These are phyloP conservation scores for Thyatira batis DNA, from an alignment of 2,888 invertebrate species.

Conservation along the genomic window DNA sequence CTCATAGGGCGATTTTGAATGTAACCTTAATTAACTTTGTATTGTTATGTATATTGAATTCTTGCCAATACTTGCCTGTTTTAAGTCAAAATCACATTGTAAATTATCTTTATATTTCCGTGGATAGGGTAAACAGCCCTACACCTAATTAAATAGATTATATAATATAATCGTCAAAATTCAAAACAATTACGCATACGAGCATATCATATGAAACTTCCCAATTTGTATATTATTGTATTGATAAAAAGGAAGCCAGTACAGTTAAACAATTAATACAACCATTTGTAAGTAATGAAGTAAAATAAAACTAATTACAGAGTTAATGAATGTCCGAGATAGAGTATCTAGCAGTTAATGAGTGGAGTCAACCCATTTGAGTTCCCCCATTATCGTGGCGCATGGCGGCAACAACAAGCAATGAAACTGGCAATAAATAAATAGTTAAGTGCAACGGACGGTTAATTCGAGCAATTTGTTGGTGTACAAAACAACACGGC, in stretches of 20 bases:
- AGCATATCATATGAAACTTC: too few relatives aligned
- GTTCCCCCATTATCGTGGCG: constrained; percentile 34
- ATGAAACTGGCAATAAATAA: constrained; percentile 52
- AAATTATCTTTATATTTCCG: too few relatives aligned
- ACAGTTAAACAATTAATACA: not conserved
- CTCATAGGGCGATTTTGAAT: too few relatives aligned
- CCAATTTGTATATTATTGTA: not conserved
- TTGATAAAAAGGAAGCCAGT: not conserved
- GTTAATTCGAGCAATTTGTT: constrained; percentile 65
- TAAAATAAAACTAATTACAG: not conserved
- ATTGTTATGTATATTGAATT: too few relatives aligned
- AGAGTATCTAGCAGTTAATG: constrained; percentile 21
- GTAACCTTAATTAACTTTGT: too few relatives aligned
- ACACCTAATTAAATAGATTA: too few relatives aligned
- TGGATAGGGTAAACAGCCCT: too few relatives aligned
- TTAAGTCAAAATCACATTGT: too few relatives aligned
- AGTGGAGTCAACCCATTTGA: constrained; percentile 32
- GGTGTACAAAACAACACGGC: constrained; percentile 28
- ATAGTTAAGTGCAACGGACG: constrained; percentile 60
- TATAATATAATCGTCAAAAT: too few relatives aligned
- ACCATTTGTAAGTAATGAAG: not conserved
- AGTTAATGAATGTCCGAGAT: not conserved
- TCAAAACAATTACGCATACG: too few relatives aligned
- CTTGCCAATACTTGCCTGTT: too few relatives aligned
- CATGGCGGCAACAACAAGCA: constrained; percentile 35